phyloP scores from a whole-genome alignment of 64 coral and sea anemone species.

The Montipora efflorescens region DNA sequence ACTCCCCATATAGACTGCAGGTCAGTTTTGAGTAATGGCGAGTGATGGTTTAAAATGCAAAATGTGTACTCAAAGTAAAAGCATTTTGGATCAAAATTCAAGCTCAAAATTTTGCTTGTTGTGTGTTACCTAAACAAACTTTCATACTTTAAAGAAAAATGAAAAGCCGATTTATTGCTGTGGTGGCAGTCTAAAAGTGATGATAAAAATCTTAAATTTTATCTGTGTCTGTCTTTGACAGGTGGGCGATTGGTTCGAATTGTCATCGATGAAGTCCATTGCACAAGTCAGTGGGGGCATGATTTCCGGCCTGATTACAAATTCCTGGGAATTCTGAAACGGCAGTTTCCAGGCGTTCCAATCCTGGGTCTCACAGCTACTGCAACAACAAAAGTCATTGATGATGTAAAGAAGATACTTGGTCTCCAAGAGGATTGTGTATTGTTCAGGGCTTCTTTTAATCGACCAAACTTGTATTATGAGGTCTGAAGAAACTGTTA shows the following conservation, averaged over 20 bases:
- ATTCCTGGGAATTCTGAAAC: constrained; percentile 96
- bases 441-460: constrained; percentile 93
- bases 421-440: constrained; percentile 79
- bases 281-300: constrained; percentile 98
- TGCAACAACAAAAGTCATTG: constrained; percentile 90
- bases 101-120: too few relatives aligned
- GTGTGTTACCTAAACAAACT: too few relatives aligned
- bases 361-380: constrained; percentile 98
- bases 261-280: constrained; percentile 98
- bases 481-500: constrained; percentile 65
- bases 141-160: too few relatives aligned
- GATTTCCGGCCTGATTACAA: constrained; percentile 99
- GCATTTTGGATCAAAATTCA: too few relatives aligned
- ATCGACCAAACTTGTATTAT: constrained; percentile 92
- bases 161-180: too few relatives aligned
- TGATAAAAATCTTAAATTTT: neutral
- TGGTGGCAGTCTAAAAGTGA: too few relatives aligned
- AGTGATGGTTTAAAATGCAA: too few relatives aligned
- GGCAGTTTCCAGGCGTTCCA: constrained; percentile 89
- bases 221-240: neutral
- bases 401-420: constrained; percentile 96
- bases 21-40: too few relatives aligned
- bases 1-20: too few relatives aligned
- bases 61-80: too few relatives aligned
- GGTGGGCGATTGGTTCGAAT: constrained; percentile 84